Evolutionary conservation across 2,888 invertebrate species (phyloP).

Genomic region (Acleris sparsana): DNA sequence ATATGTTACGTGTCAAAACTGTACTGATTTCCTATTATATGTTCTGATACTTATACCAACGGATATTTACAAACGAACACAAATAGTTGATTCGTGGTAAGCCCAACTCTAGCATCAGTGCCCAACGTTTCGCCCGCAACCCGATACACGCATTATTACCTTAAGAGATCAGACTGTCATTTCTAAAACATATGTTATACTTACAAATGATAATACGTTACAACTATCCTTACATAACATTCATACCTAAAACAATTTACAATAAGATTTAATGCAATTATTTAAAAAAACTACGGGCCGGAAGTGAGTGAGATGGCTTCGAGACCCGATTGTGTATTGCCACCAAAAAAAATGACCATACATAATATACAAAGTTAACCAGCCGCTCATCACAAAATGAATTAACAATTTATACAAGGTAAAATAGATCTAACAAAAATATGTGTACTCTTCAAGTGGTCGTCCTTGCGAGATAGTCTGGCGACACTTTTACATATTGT

Average conservation of each 20-base stretch:
- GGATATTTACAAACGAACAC: too few species aligned
- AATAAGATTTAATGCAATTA: constrained; percentile 65
- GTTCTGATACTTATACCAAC: too few species aligned
- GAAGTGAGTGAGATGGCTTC: constrained; percentile 47
- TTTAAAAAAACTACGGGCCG: constrained; percentile 55
- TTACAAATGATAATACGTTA: constrained; percentile 77
- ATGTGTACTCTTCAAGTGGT: constrained; percentile 62
- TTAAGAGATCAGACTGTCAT: constrained; percentile 82
- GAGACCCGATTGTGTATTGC: constrained; percentile 39
- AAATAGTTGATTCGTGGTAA: constrained; percentile 8
- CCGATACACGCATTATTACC: constrained; percentile 63
- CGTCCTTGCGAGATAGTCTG: constrained; percentile 47
- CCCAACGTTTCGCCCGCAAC: constrained; percentile 55
- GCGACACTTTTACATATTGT: constrained; percentile 58
- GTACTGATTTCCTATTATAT: too few species aligned
- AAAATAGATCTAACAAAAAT: constrained; percentile 74
- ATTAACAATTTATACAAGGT: constrained; percentile 73
- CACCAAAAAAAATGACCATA: constrained; percentile 41
- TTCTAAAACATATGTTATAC: constrained; percentile 75
- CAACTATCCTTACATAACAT: constrained; percentile 78
- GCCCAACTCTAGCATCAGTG: constrained; percentile 37
- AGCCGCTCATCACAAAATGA: constrained; percentile 68
- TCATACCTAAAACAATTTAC: constrained; percentile 79
- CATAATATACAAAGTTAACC: constrained; percentile 64
- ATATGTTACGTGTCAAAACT: too few species aligned